These are phyloP conservation scores for Hemistola chrysoprasaria DNA, from an alignment of 2,888 invertebrate genomes.

Conservation along the genomic window DNA sequence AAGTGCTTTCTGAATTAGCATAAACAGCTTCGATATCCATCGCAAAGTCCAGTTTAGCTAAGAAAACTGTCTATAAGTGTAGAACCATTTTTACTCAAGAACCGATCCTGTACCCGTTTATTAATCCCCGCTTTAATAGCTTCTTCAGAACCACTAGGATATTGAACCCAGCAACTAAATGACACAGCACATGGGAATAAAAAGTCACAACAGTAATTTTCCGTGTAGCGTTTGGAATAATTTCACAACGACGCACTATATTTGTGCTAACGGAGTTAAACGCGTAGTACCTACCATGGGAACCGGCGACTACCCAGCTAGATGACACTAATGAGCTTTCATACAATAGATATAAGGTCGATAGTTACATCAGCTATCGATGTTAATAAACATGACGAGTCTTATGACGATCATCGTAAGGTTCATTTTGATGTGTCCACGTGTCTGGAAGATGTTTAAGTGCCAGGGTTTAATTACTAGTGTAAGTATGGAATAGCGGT, in stretches of 20 bases:
- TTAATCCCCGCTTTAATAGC: conserved; percentile 6
- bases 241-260: conserved; percentile 62
- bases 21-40: too few relatives aligned
- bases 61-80: too few relatives aligned
- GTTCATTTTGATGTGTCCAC: conserved; percentile 14
- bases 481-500: conserved; percentile 33
- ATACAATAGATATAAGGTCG: conserved; percentile 6
- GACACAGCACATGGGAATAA: conserved; percentile 52
- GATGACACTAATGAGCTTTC: conserved; percentile 11
- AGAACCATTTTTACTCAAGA: neutral
- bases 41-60: too few relatives aligned
- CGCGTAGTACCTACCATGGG: conserved; percentile 39
- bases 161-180: conserved; percentile 24
- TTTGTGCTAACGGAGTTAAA: conserved; percentile 70
- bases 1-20: too few relatives aligned
- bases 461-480: conserved; percentile 58
- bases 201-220: conserved; percentile 63
- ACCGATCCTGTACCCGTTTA: conserved; percentile 1
- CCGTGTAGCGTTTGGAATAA: conserved; percentile 61
- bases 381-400: conserved; percentile 3
- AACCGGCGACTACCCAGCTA: conserved; percentile 37
- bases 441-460: conserved; percentile 18
- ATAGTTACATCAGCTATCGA: conserved; percentile 4
- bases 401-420: conserved; percentile 11
- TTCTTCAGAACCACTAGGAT: conserved; percentile 10